Evolutionary conservation across 2,888 invertebrate genomes (phyloP), one percentile per base, ranked within the genome.

Genomic region (Sphinx pinastri): DNA sequence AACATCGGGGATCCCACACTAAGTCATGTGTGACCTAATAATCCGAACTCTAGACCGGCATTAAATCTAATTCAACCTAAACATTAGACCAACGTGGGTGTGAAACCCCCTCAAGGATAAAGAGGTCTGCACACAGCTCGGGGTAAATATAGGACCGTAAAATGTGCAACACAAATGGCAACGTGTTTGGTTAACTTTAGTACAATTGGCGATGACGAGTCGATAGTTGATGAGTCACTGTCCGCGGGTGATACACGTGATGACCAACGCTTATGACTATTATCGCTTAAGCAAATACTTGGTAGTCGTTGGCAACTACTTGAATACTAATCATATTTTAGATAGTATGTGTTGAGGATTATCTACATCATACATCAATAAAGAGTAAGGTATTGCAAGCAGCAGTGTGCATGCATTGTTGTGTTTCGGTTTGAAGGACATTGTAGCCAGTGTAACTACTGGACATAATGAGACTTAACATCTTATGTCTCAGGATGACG

Each of bases 141-240:
- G 49, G n/a, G 47, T 47, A 63, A 63, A 47, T 63, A 49, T 63
- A 49, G 19, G 63, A 63, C 13, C 47, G 63, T 63, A 63, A 19
- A 63, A 63, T 49, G 63, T 49, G 63, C 47, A 49, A n/a, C n/a
- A 45, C 47, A 60, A 60, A 45, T 60, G 60, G 47, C 16, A 47
- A 49, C 63, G 63, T 63, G 63, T 63, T 63, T 63, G 47, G 47
- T 49, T 63, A 49, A 63, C 63, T 63, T 63, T 49, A 63, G 63
- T 63, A 49, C 63, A 63, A 63, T 63, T 63, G 49, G 49, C 63
- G 63, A 63, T 63, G 63, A 63, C 63, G 63, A 63, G 63, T 47
- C 63, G 47, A 63, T 63, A 19, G 63, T 10, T 49, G 63, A 63
- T 63, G 63, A 47, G 63, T 63, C 63, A 63, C 19, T 47, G 19